Evolutionary conservation across 1,140 invertebrate genomes (phyloP), one percentile per base, ranked within the genome.

Genomic region (Zaprionus camerounensis): DNA sequence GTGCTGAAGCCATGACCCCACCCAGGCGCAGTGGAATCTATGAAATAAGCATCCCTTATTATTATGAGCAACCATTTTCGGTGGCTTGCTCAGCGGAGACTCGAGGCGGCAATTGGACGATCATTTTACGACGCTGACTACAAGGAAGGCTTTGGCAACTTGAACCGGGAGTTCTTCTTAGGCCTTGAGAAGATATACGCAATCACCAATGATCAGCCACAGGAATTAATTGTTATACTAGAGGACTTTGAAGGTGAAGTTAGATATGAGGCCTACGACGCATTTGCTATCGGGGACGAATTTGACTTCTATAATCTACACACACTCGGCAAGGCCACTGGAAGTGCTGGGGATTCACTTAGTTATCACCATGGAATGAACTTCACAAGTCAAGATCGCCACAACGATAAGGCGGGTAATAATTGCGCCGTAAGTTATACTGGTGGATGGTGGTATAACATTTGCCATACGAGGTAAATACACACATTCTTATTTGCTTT

Each of bases 151-250:
- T 95, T 95, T 81, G 95, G 95, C 0, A 94, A 95, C 69, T 65
- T 94, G 5, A 93, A 93, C 15, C 93, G 94, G 1, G 94, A 95
- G 80, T 95, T 94, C 78, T 95, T 94, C 93, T 87, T 95, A 3
- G 95, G 95, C 13, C 80, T 95, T 49, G 94, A 95, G 26, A 95
- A 94, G 62, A 80, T 95, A 3, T 92, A 94, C 76, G 92, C 91
- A 49, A 65, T 95, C 9, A 95, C 94, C 5, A 22, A 22, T 24
- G 51, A 53, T 13, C 22, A 26, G 2, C 7, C 3, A 3, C 20
- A 53, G 20, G 51, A 53, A 13, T 26, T 53, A 22, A 0, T 53
- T 6, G 13, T 53, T 26, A 17, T 46, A 11, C 44, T 46, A 1
- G 44, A 46, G 17, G 44, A 46, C 13, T 20, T 9, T 20, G n/a